Percentiles rank a stretch among this genome's conserved stretches.
phyloP scores from a whole-genome alignment of 2,113 vertebrate genomes.

The Muscicapa adusta region DNA sequence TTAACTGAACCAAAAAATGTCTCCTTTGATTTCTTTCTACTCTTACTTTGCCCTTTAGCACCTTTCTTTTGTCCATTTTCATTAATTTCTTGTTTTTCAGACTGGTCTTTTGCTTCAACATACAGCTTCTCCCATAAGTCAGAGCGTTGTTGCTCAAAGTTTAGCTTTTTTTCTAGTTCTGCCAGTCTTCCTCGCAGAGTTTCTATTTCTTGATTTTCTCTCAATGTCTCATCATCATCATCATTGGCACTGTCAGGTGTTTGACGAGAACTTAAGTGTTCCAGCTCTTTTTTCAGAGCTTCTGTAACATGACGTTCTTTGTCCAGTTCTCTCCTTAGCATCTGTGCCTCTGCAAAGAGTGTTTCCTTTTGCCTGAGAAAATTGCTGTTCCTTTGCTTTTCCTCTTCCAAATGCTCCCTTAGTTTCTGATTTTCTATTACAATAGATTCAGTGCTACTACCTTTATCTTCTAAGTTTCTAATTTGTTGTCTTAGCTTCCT shows the following conservation, averaged over 20 bases:
- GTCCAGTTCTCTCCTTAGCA: conserved; percentile 81
- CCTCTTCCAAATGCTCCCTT: conserved; percentile 82
- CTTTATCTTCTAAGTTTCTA: conserved; percentile 78
- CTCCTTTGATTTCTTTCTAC: conserved; percentile 77
- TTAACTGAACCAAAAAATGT: conserved; percentile 87
- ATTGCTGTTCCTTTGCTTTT: conserved; percentile 75
- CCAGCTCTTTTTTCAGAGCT: conserved; percentile 78
- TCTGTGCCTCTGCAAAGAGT: conserved; percentile 79
- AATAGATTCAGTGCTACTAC: conserved; percentile 72
- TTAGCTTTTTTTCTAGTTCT: conserved; percentile 87
- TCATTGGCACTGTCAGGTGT: neutral
- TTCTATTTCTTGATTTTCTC: conserved; percentile 70
- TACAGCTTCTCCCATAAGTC: conserved; percentile 96
- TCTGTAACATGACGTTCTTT: conserved; percentile 76
- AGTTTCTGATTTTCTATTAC: conserved; percentile 84
- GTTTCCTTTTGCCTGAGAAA: conserved; percentile 80
- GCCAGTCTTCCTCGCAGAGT: conserved; percentile 74
- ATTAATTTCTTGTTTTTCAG: conserved; percentile 55
- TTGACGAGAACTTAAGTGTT: conserved; percentile 64
- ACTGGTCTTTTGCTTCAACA: conserved; percentile 85
- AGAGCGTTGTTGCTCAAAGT: conserved; percentile 93
- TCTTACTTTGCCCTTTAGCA: conserved; percentile 74
- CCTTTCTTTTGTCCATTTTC: conserved; percentile 57
- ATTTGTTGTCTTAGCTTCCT: conserved; percentile 80
- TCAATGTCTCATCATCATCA: neutral